A percentile compares a stretch with the other conserved stretches of the same genome.
These are phyloP conservation scores for Anguilla anguilla DNA, from an alignment of 2,797 vertebrate species.

Conservation along the genomic window DNA sequence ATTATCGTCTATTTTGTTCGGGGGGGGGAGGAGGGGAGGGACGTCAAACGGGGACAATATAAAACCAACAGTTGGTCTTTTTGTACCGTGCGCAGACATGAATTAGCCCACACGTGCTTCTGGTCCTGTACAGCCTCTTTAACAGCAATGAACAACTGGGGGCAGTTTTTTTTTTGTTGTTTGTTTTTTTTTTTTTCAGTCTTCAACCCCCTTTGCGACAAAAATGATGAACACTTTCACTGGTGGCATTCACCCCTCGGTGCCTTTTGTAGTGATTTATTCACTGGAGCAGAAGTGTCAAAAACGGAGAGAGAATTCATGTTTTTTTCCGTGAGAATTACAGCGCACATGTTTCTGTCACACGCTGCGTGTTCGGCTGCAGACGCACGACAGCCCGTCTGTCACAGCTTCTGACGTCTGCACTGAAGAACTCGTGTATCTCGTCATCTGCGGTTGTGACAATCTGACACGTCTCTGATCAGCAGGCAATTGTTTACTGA, in stretches of 20 bases:
- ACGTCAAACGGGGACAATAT: slow-evolving; percentile 54
- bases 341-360: slow-evolving; percentile 48
- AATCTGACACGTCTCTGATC: not conserved
- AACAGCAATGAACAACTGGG: not conserved
- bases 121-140: slow-evolving; percentile 39
- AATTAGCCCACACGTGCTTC: not conserved
- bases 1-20: slow-evolving; percentile 57
- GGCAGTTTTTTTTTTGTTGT: not conserved
- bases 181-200: not conserved
- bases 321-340: not conserved
- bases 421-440: not conserved
- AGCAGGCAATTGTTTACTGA: not conserved
- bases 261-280: not conserved
- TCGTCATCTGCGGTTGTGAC: not conserved
- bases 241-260: not conserved
- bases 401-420: slow-evolving; percentile 12
- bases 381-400: slow-evolving; percentile 20
- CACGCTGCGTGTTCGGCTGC: not conserved
- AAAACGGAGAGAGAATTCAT: not conserved
- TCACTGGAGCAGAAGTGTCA: not conserved
- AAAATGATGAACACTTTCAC: not conserved
- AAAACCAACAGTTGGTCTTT: slow-evolving; percentile 50
- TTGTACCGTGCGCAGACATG: slow-evolving; percentile 38
- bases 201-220: not conserved
- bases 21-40: slow-evolving; percentile 32